Evolutionary conservation across 2,888 invertebrate genomes (phyloP).

Genomic region (Cheilosia scutellata): DNA sequence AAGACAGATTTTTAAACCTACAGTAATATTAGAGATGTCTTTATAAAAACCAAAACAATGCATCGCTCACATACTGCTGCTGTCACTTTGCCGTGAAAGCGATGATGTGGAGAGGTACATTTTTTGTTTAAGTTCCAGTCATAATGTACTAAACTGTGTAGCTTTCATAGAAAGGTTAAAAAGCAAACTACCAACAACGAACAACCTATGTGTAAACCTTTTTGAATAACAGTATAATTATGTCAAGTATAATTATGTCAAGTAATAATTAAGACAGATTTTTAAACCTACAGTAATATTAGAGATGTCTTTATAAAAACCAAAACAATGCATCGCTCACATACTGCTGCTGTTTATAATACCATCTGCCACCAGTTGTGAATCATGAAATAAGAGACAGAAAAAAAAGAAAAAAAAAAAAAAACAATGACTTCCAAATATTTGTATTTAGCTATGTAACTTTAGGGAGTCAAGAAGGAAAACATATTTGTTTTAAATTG

Average conservation of each 20-base stretch:
- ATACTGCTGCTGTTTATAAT: slow-evolving; percentile 23
- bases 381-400: slow-evolving; percentile 28
- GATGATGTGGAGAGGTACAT: too few species aligned
- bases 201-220: too few species aligned
- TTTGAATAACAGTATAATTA: too few species aligned
- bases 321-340: not conserved
- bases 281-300: too few species aligned
- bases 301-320: not conserved
- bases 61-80: slow-evolving; percentile 24
- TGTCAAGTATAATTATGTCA: too few species aligned
- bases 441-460: slow-evolving; percentile 49
- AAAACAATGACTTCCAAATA: slow-evolving; percentile 47
- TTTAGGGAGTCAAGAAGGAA: slow-evolving; percentile 41
- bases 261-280: too few species aligned
- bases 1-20: too few species aligned
- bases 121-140: too few species aligned
- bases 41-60: not conserved
- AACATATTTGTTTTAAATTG: slow-evolving; percentile 61
- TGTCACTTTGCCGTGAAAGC: too few species aligned
- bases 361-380: slow-evolving; percentile 43
- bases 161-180: too few species aligned
- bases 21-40: not conserved
- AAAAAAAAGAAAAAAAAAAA: not conserved
- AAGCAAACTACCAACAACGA: too few species aligned
- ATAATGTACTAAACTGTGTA: too few species aligned